Evolutionary conservation across 2,797 vertebrate genomes (phyloP).

Genomic region (Pipistrellus kuhlii): DNA sequence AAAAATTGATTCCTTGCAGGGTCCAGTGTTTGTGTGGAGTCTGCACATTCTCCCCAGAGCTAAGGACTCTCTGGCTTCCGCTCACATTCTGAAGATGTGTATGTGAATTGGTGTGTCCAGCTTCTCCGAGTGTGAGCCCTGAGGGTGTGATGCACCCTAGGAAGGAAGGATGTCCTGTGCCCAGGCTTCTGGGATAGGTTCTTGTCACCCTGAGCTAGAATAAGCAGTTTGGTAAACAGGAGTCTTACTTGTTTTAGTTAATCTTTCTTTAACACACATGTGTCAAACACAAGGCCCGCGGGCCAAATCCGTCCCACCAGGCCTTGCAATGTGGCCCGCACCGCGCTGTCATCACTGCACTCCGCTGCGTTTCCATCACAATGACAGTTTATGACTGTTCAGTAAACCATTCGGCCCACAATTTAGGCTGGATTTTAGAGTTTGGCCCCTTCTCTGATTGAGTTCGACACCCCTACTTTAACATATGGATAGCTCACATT

Average conservation of each 20-base stretch:
- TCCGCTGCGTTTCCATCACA: too few relatives aligned
- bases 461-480: too few relatives aligned
- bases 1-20: not conserved
- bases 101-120: not conserved
- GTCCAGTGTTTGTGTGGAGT: not conserved
- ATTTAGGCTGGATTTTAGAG: too few relatives aligned
- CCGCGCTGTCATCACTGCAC: too few relatives aligned
- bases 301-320: too few relatives aligned
- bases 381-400: too few relatives aligned
- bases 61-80: not conserved
- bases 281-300: too few relatives aligned
- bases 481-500: not conserved
- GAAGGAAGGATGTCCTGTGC: too few relatives aligned
- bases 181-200: not conserved
- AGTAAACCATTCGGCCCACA: too few relatives aligned
- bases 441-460: too few relatives aligned
- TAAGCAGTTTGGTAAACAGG: not conserved
- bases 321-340: too few relatives aligned
- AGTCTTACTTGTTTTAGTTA: not conserved
- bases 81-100: not conserved
- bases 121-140: not conserved
- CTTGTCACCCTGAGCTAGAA: not conserved
- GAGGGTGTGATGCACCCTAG: not conserved
- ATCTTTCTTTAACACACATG: not conserved
- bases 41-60: rapidly evolving